These are phyloP conservation scores for Dryococelus australis DNA, from an alignment of 2,888 invertebrate species.

Conservation along the genomic window DNA sequence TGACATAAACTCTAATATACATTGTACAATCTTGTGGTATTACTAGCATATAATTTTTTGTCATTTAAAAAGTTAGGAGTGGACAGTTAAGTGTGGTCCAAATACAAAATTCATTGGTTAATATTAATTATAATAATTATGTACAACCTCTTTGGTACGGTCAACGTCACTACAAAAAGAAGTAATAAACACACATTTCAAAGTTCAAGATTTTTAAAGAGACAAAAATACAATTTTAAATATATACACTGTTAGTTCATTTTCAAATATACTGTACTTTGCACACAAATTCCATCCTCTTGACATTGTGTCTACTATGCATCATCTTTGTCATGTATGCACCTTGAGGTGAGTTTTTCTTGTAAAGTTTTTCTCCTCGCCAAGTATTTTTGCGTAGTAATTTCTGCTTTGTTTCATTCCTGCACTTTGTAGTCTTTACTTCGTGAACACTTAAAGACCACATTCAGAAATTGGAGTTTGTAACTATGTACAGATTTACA, in stretches of 20 bases:
- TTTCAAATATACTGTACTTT: conserved; percentile 12
- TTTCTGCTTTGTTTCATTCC: conserved; percentile 18
- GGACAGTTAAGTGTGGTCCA: conserved; percentile 37
- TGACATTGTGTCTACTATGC: conserved; percentile 32
- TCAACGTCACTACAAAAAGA: conserved; percentile 43
- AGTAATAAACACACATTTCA: conserved; percentile 38
- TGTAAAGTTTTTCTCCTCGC: not conserved
- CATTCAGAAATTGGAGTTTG: not conserved
- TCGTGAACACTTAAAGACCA: not conserved
- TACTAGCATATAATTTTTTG: conserved; percentile 13
- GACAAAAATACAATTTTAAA: conserved; percentile 41
- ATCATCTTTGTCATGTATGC: conserved; percentile 34
- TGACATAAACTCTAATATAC: conserved; percentile 16
- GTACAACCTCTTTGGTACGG: conserved; percentile 43
- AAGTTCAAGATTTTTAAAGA: conserved; percentile 35
- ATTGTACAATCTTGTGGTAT: conserved; percentile 3
- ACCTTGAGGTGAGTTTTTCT: conserved; percentile 26
- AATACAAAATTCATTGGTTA: conserved; percentile 34
- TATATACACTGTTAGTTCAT: conserved; percentile 35
- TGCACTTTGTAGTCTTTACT: not conserved
- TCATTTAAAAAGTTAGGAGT: conserved; percentile 12
- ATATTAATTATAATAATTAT: conserved; percentile 35
- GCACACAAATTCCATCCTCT: conserved; percentile 20
- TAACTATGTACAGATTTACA: conserved; percentile 9
- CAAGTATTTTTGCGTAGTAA: conserved; percentile 25